Percentiles rank a stretch among this genome's conserved stretches.
phyloP scores from a whole-genome alignment of 1,140 invertebrate genomes.

The Atopsyche davidsoni region DNA sequence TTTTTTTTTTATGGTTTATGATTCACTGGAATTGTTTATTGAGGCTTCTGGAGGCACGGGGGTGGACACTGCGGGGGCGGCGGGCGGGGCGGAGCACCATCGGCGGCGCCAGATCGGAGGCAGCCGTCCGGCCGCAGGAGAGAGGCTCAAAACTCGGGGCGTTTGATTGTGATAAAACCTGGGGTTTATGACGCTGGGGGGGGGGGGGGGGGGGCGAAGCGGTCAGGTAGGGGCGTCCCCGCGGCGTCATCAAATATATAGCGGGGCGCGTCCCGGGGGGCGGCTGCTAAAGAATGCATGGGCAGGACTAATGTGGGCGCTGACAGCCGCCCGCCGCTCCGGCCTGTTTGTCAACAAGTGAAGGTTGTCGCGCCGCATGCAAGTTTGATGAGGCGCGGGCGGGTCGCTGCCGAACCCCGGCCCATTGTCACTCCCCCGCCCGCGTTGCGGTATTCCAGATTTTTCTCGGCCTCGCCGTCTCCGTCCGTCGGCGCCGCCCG shows the following conservation, averaged over 20 bases:
- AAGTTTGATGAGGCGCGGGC: slow-evolving; percentile 21
- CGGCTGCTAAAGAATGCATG: slow-evolving; percentile 25
- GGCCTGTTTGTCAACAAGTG: slow-evolving; percentile 25
- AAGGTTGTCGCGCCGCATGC: slow-evolving; percentile 11
- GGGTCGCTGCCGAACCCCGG: slow-evolving; percentile 1
- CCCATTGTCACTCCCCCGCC: slow-evolving; percentile 2
- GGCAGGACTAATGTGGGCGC: slow-evolving; percentile 22
- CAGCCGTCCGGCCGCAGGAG: not conserved
- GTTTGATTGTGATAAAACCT: not conserved
- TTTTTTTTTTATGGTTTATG: too few relatives aligned
- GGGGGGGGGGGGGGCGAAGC: not conserved
- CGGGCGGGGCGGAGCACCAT: too few relatives aligned
- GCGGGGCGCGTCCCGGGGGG: slow-evolving; percentile 6
- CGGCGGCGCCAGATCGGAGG: too few relatives aligned
- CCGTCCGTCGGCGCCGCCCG: too few relatives aligned
- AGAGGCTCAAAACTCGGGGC: not conserved
- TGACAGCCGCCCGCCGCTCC: slow-evolving; percentile 11
- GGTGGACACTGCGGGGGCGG: too few relatives aligned
- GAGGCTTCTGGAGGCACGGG: too few relatives aligned
- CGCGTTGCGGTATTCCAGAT: too few relatives aligned
- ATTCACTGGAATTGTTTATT: too few relatives aligned
- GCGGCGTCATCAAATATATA: slow-evolving; percentile 24
- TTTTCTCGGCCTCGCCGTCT: too few relatives aligned
- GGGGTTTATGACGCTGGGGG: not conserved
- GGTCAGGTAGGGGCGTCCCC: slow-evolving; percentile 1